These are phyloP conservation scores for Harlomillsia oculata DNA, from an alignment of 1,140 invertebrate genomes.

Conservation along the genomic window DNA sequence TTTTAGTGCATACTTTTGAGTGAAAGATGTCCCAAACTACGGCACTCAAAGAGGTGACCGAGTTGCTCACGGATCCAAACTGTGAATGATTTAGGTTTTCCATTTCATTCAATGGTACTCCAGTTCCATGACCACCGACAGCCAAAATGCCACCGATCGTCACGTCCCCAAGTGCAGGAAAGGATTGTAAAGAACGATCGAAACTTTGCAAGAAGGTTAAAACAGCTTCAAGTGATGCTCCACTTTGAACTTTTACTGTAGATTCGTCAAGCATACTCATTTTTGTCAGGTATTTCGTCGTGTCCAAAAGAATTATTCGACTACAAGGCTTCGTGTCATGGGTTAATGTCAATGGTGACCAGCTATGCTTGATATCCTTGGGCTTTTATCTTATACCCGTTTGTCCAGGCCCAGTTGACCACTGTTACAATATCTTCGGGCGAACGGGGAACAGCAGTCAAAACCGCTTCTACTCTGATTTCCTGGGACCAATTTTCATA, in stretches of 20 bases:
- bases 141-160: slow-evolving; percentile 26
- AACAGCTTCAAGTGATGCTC: background rate
- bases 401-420: slow-evolving; percentile 17
- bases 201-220: slow-evolving; percentile 12
- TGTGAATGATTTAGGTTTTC: background rate
- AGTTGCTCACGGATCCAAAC: slow-evolving; percentile 18
- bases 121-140: slow-evolving; percentile 21
- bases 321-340: background rate
- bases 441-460: slow-evolving; percentile 8
- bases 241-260: slow-evolving; percentile 7
- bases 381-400: slow-evolving; percentile 9
- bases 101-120: background rate
- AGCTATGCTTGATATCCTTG: slow-evolving; percentile 4
- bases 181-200: background rate
- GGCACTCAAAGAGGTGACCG: slow-evolving; percentile 10
- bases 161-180: slow-evolving; percentile 10
- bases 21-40: slow-evolving; percentile 15
- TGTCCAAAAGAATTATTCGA: slow-evolving; percentile 15
- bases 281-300: background rate
- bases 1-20: slow-evolving; percentile 1
- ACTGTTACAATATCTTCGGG: slow-evolving; percentile 10
- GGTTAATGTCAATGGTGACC: slow-evolving; percentile 17
- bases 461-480: slow-evolving; percentile 1
- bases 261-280: slow-evolving; percentile 4
- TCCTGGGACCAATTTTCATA: slow-evolving; percentile 18